phyloP scores from a whole-genome alignment of 2,113 vertebrate species.

The Pagrus major region DNA sequence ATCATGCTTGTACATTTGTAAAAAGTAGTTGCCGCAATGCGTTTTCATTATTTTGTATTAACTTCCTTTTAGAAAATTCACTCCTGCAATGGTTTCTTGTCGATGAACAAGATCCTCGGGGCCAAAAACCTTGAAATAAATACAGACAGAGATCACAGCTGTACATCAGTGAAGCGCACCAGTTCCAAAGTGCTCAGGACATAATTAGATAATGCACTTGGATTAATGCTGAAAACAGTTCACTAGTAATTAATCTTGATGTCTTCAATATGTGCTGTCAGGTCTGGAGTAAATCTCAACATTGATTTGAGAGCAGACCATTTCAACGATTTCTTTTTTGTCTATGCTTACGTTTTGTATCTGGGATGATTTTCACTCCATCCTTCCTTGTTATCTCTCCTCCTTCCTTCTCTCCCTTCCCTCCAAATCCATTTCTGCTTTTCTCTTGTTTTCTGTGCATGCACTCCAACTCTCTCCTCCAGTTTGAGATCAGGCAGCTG shows the following conservation, averaged over 20 bases:
- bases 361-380: not conserved
- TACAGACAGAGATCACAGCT: not conserved
- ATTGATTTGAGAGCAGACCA: not conserved
- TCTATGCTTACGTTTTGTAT: not conserved
- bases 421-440: no score
- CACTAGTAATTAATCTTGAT: not conserved
- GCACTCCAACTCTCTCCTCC: slow-evolving; percentile 29
- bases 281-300: not conserved
- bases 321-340: not conserved
- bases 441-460: not conserved
- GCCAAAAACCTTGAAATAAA: not conserved
- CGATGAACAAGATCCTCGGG: not conserved
- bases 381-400: not conserved
- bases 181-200: not conserved
- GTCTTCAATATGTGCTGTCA: not conserved
- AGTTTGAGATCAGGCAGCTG: slow-evolving; percentile 99
- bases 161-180: not conserved
- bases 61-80: not conserved
- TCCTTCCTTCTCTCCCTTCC: not conserved
- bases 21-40: not conserved
- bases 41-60: not conserved
- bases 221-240: not conserved
- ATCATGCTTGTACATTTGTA: not conserved
- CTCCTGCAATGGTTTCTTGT: not conserved
- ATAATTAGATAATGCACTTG: slow-evolving; percentile 4